Base-by-base conservation (phyloP, 2,888 invertebrate genomes). In the Mesorhabditis belari region DNA sequence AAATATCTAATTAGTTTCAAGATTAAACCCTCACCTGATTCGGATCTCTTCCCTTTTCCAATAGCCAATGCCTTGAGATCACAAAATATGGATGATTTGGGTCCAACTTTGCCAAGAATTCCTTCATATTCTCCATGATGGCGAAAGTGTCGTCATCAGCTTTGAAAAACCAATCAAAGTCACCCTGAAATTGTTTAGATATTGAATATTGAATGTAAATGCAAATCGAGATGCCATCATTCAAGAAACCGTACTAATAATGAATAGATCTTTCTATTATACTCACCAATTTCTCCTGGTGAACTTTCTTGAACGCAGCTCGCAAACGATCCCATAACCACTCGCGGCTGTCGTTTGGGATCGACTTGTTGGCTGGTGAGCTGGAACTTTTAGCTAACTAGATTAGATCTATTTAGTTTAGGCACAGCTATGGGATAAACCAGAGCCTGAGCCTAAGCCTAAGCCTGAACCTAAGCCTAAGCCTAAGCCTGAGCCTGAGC, bases 91-190 rank as follows among this genome's bases (percentile, higher is more conserved):
- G 44, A 35, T 17, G 12, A 35, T 35, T n/a, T n/a, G 44, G 44
- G 44, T 35, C 44, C 44, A 35, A n/a, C 44, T n/a, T 9, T n/a
- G 44, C n/a, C 44, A 35, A 35, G n/a, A 35, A 35, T n/a, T 35
- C 44, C 44, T 35, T 35, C 12, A 96, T 84, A 83, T 98, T 96
- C 83, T 98, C 96, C 27, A 96, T 87, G 52, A 98, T 86, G 26
- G 94, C 90, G 82, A 92, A 95, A 86, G 95, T 95, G 80, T 96
- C 95, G 82, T 96, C 95, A 79, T 96, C 95, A 19, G 95, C 94
- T 82, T 98, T 98, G 76, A 94, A 85, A 82, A 96, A 95, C 83
- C 83, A 84, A 62, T 84, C 84, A 55, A 78, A 82, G 24, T 83
- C 77, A 44, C 83, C 86, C 54, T 69, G 55, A n/a, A 65, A 35